These are phyloP conservation scores for Phengaris alcon DNA, from an alignment of 2,888 invertebrate species.

Conservation along the genomic window DNA sequence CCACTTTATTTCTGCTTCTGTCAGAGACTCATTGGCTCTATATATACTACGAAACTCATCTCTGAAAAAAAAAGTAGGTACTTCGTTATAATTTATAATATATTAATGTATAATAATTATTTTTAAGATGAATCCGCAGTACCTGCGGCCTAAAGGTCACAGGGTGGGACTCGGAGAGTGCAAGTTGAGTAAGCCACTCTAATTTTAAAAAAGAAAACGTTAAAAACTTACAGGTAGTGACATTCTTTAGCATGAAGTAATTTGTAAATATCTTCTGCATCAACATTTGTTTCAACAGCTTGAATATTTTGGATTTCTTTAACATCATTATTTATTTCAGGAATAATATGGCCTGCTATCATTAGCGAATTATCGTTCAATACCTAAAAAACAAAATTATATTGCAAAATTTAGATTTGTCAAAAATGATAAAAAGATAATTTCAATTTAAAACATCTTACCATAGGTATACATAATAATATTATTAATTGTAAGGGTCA, in stretches of 20 bases:
- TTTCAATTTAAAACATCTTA: no score
- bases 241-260: constrained; percentile 4
- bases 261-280: constrained; percentile 30
- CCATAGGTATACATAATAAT: no score
- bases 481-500: no score
- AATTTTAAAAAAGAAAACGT: no score
- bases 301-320: neutral
- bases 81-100: neutral
- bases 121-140: no score
- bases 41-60: constrained; percentile 51
- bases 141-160: no score
- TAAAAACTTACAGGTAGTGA: neutral
- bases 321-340: neutral
- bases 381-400: neutral
- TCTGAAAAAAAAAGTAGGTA: constrained; percentile 40
- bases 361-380: neutral
- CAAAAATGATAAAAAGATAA: no score
- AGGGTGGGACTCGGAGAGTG: no score
- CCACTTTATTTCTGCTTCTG: constrained; percentile 76
- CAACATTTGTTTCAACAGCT: neutral
- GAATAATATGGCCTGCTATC: neutral
- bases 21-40: constrained; percentile 45
- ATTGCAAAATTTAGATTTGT: neutral
- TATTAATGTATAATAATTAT: no score
- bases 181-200: no score